Conservation (phyloP, 2,797 vertebrate genomes). For the Amniataba percoides region DNA sequence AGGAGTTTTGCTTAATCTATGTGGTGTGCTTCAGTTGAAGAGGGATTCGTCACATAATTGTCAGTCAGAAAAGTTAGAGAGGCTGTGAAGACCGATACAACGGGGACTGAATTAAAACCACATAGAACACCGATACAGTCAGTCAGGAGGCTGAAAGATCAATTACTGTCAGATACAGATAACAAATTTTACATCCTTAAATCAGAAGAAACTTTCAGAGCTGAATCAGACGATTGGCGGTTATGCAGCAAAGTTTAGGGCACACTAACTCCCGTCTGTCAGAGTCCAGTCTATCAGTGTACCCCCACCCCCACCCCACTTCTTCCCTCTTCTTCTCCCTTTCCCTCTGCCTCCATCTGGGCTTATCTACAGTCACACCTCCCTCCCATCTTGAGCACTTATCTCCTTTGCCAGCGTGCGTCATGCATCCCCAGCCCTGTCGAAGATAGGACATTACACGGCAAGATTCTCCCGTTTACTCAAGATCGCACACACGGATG, state of each 20-base stretch:
- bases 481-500: conserved; percentile 67
- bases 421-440: conserved; percentile 68
- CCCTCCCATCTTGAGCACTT: conserved; percentile 70
- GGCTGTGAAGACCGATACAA: conserved; percentile 28
- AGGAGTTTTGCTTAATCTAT: conserved; percentile 51
- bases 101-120: conserved; percentile 26
- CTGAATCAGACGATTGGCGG: conserved; percentile 18
- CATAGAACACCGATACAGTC: conserved; percentile 11
- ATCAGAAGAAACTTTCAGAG: conserved; percentile 25
- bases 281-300: conserved; percentile 31
- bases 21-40: conserved; percentile 37
- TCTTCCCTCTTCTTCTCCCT: conserved; percentile 1
- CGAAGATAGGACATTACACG: conserved; percentile 72
- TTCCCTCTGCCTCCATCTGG: conserved; percentile 29
- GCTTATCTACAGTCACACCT: conserved; percentile 73
- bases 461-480: conserved; percentile 63
- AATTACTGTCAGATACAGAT: conserved; percentile 51
- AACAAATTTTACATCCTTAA: conserved; percentile 38
- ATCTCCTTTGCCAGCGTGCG: conserved; percentile 70
- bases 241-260: conserved; percentile 23
- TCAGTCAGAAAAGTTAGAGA: conserved; percentile 48
- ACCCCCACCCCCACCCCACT: neutral
- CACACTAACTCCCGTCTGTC: conserved; percentile 44
- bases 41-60: conserved; percentile 54
- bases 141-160: conserved; percentile 35